phyloP scores from a whole-genome alignment of 2,797 vertebrate genomes.

The Hephaestus fuliginosus region DNA sequence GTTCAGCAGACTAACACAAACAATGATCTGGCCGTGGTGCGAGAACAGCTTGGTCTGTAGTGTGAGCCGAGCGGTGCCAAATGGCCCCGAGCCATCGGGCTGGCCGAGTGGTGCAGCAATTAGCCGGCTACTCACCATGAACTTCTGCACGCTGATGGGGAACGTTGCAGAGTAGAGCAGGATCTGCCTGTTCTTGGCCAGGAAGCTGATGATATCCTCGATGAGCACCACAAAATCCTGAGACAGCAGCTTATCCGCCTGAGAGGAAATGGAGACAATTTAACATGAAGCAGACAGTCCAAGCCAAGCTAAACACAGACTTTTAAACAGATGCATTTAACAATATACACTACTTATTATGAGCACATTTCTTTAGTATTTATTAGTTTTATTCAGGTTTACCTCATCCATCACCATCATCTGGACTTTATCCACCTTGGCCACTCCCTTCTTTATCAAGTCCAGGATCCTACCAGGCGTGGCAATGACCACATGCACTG shows the following conservation, averaged over 20 bases:
- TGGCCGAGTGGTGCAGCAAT: constrained; percentile 28
- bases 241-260: constrained; percentile 91
- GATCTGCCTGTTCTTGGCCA: constrained; percentile 88
- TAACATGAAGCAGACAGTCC: neutral
- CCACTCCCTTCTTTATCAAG: constrained; percentile 89
- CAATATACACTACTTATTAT: neutral
- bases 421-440: constrained; percentile 87
- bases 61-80: constrained; percentile 40
- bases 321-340: neutral
- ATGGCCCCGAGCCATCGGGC: constrained; percentile 54
- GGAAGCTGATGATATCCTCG: constrained; percentile 89
- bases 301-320: neutral
- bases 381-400: constrained; percentile 19
- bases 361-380: neutral
- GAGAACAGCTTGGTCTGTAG: constrained; percentile 51
- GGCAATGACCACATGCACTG: constrained; percentile 90
- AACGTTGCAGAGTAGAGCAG: constrained; percentile 91
- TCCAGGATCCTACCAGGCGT: constrained; percentile 89
- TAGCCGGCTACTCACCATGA: constrained; percentile 85
- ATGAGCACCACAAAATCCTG: constrained; percentile 90
- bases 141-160: constrained; percentile 89
- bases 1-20: constrained; percentile 30
- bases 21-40: constrained; percentile 21
- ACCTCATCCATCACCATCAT: constrained; percentile 92
- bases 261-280: constrained; percentile 20